Base-by-base conservation (phyloP, 1,140 invertebrate species). In the Drosophila pallidifrons region DNA sequence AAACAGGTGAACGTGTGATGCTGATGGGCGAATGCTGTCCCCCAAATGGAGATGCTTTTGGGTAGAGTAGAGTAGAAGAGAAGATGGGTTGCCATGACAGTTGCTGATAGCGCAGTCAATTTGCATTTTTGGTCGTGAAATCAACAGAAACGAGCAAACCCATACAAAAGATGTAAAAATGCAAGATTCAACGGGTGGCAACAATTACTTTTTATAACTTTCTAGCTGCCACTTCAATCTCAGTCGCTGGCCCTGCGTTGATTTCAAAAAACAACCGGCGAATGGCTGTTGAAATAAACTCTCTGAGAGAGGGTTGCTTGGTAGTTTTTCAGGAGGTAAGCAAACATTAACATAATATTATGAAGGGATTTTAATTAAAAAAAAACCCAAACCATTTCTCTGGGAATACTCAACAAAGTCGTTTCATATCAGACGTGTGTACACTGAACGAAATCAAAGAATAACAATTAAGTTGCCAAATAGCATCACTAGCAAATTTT, bases 131-230 rank as follows among this genome's bases (percentile, higher is more conserved):
- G 66, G 72, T 28, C 70, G 28, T 45, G 57, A 61, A 35, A 28
- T 15, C 49, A 15, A 38, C 11, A 35, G 59, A 38, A 51, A 51
- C 49, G 57, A 57, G 45, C 30, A 55, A 55, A 43, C 67, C 43
- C 41, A 7, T 46, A 11, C 52, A 4, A 15, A 16, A 38, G 15
- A 52, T 67, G 54, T 58, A 45, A 49, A 57, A 66, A 45, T 67
- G 65, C 49, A 16, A 54, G 79, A 83, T 75, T 71, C 58, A 45
- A 82, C 65, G 79, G 69, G 72, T 82, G 79, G 63, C 69, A 70
- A 63, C 83, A 88, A 88, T 88, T 88, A 88, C 80, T 88, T 88
- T 88, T 88, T 83, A 88, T 70, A 88, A 88, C 85, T 87, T 87
- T 88, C 77, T 83, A 80, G 83, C 83, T 83, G 80, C 54, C 77